Evolutionary conservation across 2,888 invertebrate genomes (phyloP).

Genomic region (Brachyopa scutellaris): DNA sequence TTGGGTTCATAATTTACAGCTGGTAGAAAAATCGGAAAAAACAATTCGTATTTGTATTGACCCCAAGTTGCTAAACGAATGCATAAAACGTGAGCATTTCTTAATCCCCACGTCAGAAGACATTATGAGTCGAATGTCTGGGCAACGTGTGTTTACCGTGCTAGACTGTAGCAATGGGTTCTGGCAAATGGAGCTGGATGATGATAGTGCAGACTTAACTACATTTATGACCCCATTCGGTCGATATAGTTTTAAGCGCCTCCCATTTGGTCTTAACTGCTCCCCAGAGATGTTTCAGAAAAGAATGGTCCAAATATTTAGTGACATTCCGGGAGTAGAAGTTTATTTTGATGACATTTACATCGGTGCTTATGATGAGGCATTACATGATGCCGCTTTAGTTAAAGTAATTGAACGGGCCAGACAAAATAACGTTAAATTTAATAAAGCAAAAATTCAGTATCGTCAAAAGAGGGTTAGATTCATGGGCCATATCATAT

Average conservation of each 20-base stretch:
- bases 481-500: slow-evolving; percentile 74
- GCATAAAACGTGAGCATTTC: too few relatives aligned
- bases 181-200: slow-evolving; percentile 70
- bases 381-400: slow-evolving; percentile 66
- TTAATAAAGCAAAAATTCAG: too few relatives aligned
- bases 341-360: slow-evolving; percentile 77
- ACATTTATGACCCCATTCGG: slow-evolving; percentile 74
- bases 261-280: slow-evolving; percentile 69
- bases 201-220: slow-evolving; percentile 66
- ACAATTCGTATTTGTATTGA: slow-evolving; percentile 67
- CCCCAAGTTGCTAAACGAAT: slow-evolving; percentile 73
- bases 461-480: slow-evolving; percentile 72
- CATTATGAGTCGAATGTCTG: slow-evolving; percentile 30
- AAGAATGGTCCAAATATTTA: slow-evolving; percentile 74
- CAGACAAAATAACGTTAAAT: slow-evolving; percentile 15
- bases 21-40: slow-evolving; percentile 24
- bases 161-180: too few relatives aligned
- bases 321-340: slow-evolving; percentile 75
- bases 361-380: slow-evolving; percentile 67
- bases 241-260: too few relatives aligned
- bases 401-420: neutral
- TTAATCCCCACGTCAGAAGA: slow-evolving; percentile 74
- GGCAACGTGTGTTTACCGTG: neutral
- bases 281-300: slow-evolving; percentile 76
- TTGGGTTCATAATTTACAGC: slow-evolving; percentile 52